phyloP scores from a whole-genome alignment of 2,888 invertebrate species.

The Omphaloscelis lunosa region DNA sequence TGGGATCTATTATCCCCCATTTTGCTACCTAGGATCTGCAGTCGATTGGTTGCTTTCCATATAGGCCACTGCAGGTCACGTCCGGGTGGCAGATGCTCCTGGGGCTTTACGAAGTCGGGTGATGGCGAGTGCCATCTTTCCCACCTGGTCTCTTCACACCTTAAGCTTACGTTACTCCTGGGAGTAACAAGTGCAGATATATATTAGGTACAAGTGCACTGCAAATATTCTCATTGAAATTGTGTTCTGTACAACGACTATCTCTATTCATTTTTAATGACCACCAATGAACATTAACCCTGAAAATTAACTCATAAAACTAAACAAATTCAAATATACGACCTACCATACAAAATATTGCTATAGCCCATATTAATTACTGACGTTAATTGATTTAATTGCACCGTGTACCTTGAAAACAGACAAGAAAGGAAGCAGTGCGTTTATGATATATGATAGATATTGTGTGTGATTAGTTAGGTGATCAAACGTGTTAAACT shows the following conservation, averaged over 20 bases:
- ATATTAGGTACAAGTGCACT: neutral
- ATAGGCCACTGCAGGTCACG: too few relatives aligned
- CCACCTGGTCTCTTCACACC: too few relatives aligned
- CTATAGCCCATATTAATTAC: slow-evolving; percentile 39
- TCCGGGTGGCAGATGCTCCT: too few relatives aligned
- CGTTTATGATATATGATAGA: neutral
- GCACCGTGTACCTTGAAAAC: slow-evolving; percentile 54
- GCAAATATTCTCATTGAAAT: neutral
- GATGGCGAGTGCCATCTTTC: too few relatives aligned
- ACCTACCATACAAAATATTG: slow-evolving; percentile 21
- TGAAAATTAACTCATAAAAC: slow-evolving; percentile 25
- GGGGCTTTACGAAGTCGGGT: too few relatives aligned
- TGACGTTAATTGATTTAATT: slow-evolving; percentile 52
- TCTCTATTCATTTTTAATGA: neutral
- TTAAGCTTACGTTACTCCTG: neutral
- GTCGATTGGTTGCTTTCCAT: too few relatives aligned
- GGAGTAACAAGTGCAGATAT: too few relatives aligned
- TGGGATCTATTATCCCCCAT: too few relatives aligned
- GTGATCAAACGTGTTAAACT: too few relatives aligned
- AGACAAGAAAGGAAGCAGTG: slow-evolving; percentile 57
- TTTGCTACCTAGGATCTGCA: too few relatives aligned
- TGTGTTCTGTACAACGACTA: neutral
- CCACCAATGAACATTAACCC: slow-evolving; percentile 18
- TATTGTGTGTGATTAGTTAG: slow-evolving; percentile 20
- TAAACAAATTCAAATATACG: neutral